These are phyloP conservation scores for Tympanuchus pallidicinctus DNA, from an alignment of 2,113 vertebrate genomes.

Conservation along the genomic window DNA sequence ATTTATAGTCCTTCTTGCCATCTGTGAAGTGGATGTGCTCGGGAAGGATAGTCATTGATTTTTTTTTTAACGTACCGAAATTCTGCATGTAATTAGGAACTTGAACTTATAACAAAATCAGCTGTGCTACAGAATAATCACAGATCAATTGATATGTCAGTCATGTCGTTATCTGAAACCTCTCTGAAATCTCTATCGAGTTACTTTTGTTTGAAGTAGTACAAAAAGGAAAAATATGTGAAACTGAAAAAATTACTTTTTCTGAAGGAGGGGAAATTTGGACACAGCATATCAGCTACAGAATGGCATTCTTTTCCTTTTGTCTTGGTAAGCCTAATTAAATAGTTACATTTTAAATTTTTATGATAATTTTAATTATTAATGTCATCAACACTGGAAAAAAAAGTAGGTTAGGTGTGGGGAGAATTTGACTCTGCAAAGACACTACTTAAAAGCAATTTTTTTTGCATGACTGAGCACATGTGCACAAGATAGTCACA, in stretches of 20 bases:
- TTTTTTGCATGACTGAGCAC: conserved; percentile 42
- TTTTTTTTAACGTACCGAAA: not conserved
- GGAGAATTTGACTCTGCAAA: conserved; percentile 31
- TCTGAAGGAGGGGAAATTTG: not conserved
- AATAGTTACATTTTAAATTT: conserved; percentile 52
- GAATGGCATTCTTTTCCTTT: conserved; percentile 9
- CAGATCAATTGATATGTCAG: rapidly evolving
- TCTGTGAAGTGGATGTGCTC: not conserved
- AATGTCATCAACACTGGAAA: conserved; percentile 29
- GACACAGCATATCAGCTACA: not conserved
- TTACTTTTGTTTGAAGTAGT: not conserved
- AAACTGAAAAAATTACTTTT: not conserved
- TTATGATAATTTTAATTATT: conserved; percentile 47
- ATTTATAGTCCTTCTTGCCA: not conserved
- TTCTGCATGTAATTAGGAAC: not conserved
- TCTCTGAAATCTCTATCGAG: not conserved
- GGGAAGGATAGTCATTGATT: rapidly evolving
- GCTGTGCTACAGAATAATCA: not conserved
- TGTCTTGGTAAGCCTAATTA: not conserved
- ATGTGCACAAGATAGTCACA: conserved; percentile 41
- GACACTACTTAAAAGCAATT: conserved; percentile 37
- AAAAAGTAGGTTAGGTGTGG: conserved; percentile 36
- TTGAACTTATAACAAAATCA: not conserved
- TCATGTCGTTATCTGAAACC: not conserved
- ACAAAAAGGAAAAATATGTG: not conserved